A percentile compares a stretch with the other conserved stretches of the same genome.
These are phyloP conservation scores for Oceanites oceanicus DNA, from an alignment of 2,113 vertebrate species.

Conservation along the genomic window DNA sequence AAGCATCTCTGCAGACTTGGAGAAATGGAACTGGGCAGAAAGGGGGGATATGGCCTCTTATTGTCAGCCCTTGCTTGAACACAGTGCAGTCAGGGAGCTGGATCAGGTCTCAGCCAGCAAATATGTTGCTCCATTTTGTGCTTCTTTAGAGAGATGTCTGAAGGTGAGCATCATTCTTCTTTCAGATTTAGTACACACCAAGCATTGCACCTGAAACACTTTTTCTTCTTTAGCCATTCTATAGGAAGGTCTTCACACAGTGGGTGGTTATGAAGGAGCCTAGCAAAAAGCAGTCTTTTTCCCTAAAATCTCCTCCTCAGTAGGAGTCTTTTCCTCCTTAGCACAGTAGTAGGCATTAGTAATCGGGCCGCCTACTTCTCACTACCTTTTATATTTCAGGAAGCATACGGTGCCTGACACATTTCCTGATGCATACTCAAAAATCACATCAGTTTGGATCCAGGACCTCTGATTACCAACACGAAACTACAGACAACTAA, in stretches of 20 bases:
- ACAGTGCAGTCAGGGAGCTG: background rate
- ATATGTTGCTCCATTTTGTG: background rate
- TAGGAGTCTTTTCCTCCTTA: background rate
- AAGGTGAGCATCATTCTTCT: background rate
- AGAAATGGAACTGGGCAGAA: background rate
- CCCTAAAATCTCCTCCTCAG: background rate
- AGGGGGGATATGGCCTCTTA: background rate
- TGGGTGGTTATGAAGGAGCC: background rate
- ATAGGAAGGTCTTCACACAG: background rate
- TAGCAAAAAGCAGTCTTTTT: background rate
- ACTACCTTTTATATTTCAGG: background rate
- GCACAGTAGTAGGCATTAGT: background rate
- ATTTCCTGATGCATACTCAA: background rate
- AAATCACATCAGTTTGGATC: background rate
- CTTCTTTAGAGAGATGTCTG: background rate
- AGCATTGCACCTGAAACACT: background rate
- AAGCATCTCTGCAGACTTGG: background rate
- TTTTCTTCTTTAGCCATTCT: background rate
- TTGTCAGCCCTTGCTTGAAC: background rate
- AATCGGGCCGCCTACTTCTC: background rate
- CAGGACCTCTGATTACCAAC: background rate
- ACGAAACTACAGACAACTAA: background rate
- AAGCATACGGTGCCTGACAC: background rate
- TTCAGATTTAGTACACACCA: background rate
- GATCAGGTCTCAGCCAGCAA: background rate